phyloP scores from a whole-genome alignment of 92 coral and sea anemone genomes.

The Scolanthus callimorphus region DNA sequence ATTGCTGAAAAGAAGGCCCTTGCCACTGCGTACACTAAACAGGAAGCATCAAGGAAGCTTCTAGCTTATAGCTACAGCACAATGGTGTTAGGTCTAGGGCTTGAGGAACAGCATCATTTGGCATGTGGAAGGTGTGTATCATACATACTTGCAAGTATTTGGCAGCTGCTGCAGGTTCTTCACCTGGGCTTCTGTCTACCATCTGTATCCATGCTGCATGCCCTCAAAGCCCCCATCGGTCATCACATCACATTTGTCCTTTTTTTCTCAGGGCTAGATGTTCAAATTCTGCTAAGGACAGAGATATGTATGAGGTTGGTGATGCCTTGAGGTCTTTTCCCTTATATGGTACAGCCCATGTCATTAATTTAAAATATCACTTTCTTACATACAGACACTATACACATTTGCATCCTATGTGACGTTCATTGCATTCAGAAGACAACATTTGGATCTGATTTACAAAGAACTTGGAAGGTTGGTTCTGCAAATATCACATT shows the following conservation, averaged over 20 bases:
- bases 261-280: constrained; percentile 62
- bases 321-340: too few relatives aligned
- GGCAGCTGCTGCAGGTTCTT: too few relatives aligned
- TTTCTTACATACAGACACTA: constrained; percentile 54
- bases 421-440: constrained; percentile 80
- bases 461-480: constrained; percentile 98
- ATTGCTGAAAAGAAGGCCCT: constrained; percentile 84
- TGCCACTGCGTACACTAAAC: constrained; percentile 83
- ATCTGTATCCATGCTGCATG: not conserved
- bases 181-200: not conserved
- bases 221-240: not conserved
- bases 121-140: constrained; percentile 72
- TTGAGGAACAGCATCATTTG: constrained; percentile 92
- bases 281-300: constrained; percentile 79
- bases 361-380: too few relatives aligned
- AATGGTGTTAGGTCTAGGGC: constrained; percentile 85
- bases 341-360: too few relatives aligned
- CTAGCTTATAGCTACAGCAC: constrained; percentile 86
- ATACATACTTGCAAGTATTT: too few relatives aligned
- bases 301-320: constrained; percentile 81
- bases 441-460: constrained; percentile 85
- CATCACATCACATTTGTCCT: not conserved
- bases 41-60: constrained; percentile 89
- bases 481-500: too few relatives aligned
- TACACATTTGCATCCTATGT: constrained; percentile 86